Conservation (phyloP, 1,140 invertebrate genomes). For the Phenacoccus solenopsis region DNA sequence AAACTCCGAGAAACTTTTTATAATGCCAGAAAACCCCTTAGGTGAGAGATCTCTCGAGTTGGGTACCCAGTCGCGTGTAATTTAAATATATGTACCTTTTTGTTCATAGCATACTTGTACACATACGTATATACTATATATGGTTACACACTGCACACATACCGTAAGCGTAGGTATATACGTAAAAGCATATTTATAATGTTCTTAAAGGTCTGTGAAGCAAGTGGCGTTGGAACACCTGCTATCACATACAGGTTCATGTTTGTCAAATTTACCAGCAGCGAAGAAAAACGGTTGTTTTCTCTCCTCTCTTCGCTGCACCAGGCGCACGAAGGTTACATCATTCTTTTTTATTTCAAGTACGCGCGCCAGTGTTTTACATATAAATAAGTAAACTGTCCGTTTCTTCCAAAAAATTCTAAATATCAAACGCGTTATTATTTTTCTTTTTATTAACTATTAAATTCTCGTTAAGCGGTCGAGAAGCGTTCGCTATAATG, state of each 20-base stretch:
- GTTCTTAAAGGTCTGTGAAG: not conserved
- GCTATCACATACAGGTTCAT: not conserved
- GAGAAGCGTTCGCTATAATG: not conserved
- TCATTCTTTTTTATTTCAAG: not conserved
- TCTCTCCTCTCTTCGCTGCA: not conserved
- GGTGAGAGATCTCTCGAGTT: too few species aligned
- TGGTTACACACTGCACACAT: too few species aligned
- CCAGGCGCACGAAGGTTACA: not conserved
- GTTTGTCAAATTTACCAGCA: not conserved
- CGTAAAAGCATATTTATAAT: too few species aligned
- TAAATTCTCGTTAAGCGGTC: slow-evolving; percentile 1
- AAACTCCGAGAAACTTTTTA: too few species aligned
- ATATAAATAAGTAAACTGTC: slow-evolving; percentile 3
- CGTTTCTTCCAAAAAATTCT: not conserved
- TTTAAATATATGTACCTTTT: too few species aligned
- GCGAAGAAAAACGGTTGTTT: not conserved
- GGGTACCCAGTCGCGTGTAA: too few species aligned
- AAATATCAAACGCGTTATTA: not conserved
- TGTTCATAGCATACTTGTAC: too few species aligned
- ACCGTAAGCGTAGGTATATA: too few species aligned
- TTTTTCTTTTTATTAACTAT: not conserved
- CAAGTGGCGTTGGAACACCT: not conserved
- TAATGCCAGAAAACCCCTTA: too few species aligned
- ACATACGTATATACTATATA: too few species aligned
- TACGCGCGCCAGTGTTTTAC: not conserved